Conservation (phyloP, 2,113 vertebrate species). For the Macrotus californicus region DNA sequence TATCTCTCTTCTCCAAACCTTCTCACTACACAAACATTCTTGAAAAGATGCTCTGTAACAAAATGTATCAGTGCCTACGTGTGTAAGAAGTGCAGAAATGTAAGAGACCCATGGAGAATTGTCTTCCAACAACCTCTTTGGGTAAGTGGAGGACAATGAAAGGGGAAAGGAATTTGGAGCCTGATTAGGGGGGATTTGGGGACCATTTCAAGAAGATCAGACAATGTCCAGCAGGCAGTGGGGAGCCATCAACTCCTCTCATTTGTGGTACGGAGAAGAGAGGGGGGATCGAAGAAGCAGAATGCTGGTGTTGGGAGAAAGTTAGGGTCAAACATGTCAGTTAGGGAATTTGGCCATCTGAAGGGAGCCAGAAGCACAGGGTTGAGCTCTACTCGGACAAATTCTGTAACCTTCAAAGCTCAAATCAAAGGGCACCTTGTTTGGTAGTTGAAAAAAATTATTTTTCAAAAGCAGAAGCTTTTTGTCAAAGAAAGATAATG, state of each 20-base stretch:
- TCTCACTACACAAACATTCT: not conserved
- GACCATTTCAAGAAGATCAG: not conserved
- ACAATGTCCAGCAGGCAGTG: not conserved
- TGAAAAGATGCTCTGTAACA: not conserved
- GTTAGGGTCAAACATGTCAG: not conserved
- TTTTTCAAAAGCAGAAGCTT: not conserved
- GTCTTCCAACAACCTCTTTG: not conserved
- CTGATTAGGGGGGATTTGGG: not conserved
- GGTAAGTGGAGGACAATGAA: not conserved
- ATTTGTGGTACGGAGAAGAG: not conserved
- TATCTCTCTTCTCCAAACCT: not conserved
- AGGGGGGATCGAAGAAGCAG: not conserved
- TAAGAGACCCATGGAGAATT: not conserved
- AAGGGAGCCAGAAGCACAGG: not conserved
- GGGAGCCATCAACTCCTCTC: not conserved
- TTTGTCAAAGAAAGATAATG: not conserved
- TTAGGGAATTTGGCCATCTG: not conserved
- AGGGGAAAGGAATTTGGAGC: not conserved
- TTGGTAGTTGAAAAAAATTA: not conserved
- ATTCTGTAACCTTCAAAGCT: not conserved
- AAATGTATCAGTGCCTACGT: not conserved
- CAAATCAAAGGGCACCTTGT: constrained; percentile 17
- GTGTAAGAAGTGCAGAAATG: not conserved
- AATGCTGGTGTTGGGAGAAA: not conserved
- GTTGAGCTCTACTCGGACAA: not conserved